Conservation (phyloP, 1,140 invertebrate species). For the Neodiprion virginianus region DNA sequence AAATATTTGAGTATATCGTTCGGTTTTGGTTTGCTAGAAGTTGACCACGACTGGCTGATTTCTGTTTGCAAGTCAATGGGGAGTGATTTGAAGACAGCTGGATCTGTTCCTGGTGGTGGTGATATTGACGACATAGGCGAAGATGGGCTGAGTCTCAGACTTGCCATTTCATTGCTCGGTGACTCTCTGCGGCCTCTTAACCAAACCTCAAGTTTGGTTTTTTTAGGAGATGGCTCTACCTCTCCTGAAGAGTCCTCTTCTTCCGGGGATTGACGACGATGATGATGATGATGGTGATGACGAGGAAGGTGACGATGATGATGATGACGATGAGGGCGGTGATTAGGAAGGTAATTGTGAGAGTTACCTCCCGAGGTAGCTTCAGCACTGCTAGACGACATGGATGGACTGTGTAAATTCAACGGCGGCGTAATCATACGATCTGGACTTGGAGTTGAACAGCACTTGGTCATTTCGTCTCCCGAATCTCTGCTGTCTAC, state of each 20-base stretch:
- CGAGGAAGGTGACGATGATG: neutral
- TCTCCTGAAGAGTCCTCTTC: constrained; percentile 64
- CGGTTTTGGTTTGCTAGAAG: constrained; percentile 51
- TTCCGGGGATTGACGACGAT: constrained; percentile 25
- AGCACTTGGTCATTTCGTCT: neutral
- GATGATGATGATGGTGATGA: neutral
- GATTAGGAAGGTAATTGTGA: too few relatives aligned
- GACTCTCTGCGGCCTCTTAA: constrained; percentile 53
- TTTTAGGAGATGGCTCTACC: constrained; percentile 75
- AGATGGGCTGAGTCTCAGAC: constrained; percentile 49
- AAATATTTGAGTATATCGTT: constrained; percentile 58
- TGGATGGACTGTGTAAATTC: neutral
- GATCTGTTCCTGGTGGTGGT: constrained; percentile 43
- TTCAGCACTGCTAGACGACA: neutral
- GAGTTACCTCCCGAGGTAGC: too few relatives aligned
- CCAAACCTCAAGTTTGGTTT: constrained; percentile 64
- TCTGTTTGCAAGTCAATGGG: constrained; percentile 52
- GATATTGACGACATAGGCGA: constrained; percentile 46
- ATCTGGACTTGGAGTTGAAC: neutral
- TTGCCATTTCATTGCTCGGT: constrained; percentile 57
- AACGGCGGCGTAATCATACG: too few relatives aligned
- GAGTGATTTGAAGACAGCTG: constrained; percentile 46
- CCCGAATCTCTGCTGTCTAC: neutral
- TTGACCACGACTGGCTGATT: constrained; percentile 49
- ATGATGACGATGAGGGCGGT: neutral